Base-by-base conservation (phyloP, 2,113 vertebrate genomes). In the Barbus barbus region DNA sequence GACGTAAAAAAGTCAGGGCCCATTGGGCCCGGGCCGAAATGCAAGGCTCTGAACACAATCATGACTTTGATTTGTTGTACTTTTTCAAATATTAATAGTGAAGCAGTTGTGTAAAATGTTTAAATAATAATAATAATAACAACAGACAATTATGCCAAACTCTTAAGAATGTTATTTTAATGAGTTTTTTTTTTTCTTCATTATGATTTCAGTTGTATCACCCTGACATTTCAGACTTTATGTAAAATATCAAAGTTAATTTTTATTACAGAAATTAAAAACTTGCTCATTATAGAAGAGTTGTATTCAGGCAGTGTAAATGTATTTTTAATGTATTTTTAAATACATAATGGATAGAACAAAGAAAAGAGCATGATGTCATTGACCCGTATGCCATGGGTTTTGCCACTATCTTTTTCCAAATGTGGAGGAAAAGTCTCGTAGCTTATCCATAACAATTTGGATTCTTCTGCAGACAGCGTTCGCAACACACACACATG, bases 401-500 rank as follows among this genome's bases (percentile, higher is more conserved):
- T 69, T 63, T 20, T 61, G 18, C 56, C 51, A 78, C 33, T 4
- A 24, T 46, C n/a, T n/a, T n/a, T 46, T 63, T 28, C 12, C 0
- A 63, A 1, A 46, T 53, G 73, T 73, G 71, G 6, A 73, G n/a
- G 12, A 76, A 28, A 56, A 18, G 4, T 77, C 26, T 22, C 61
- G 6, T 48, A 31, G 36, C 26, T 36, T 22, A 36, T 48, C 26
- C 44, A 41, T 60, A 60, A 78, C 33, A 67, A 31, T 65, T 31
- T 51, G 44, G 36, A 28, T 67, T 80, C 9, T 46, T 38, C 26
- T 5, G 56, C 76, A n/a, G 36, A 78, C 8, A 41, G 53, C n/a
- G 41, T 75, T 71, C 31, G 24, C 69, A 81, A 20, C 65, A 73
- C 51, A 65, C 61, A 53, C 83, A 67, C 56, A 56, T 46, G 51